Evolutionary conservation across 2,113 vertebrate species (phyloP), one percentile per base, ranked within the genome.

Genomic region (Sprattus sprattus): DNA sequence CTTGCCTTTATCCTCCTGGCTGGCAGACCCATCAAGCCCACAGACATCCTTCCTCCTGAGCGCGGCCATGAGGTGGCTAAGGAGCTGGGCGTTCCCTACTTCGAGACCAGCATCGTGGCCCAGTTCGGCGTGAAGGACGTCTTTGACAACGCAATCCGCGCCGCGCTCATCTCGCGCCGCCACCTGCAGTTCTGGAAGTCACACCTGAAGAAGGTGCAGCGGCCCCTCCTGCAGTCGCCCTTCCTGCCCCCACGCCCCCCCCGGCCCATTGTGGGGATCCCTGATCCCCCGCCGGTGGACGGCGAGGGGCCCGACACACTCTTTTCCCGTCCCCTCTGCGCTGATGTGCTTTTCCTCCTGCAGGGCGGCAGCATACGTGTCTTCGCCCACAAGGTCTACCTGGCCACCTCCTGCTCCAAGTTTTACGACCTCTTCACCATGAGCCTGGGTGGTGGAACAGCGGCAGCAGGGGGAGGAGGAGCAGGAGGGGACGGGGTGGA

Each of bases 101-200:
- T 95, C 0, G 97, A 98, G 93, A 98, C 96, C 87, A 98, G 97
- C 80, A 96, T 98, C 81, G 97, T 98, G 39, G 97, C 97, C 3
- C 97, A 97, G 93, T 98, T 98, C 0, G 97, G 97, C 32, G 95
- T 97, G 85, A 98, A 98, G 92, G 97, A 97, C 3, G 97, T 98
- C 67, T 98, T 98, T 1, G 97, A 98, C 93, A 98, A 97, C 6
- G 97, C 97, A 87, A 98, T 98, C 92, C 95, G 97, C 0, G 97
- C 97, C 0, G 96, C 97, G 9, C 96, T 98, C 87, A 96, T 97
- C 88, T 97, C 97, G 13, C 95, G 97, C 15, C 96, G 97, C 3
- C 97, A 97, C 91, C 94, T 98, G 54, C 97, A 98, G 91, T 98
- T 98, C 93, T 98, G 97, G 97, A 98, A 98, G 89, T 97, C 97